phyloP scores from a whole-genome alignment of 2,888 invertebrate species.

The Margaritifera margaritifera region DNA sequence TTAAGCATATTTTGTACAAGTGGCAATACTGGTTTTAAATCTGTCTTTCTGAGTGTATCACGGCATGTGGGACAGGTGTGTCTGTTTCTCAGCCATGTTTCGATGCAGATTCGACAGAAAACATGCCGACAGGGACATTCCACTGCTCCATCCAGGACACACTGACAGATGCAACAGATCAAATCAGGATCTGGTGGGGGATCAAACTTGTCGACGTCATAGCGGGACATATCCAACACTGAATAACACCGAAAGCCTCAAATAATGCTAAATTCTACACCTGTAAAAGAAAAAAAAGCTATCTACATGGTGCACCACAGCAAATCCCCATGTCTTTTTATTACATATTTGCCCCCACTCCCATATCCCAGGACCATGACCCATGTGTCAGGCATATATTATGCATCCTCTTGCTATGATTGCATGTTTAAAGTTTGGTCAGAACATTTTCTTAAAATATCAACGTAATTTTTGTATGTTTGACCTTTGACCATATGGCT shows the following conservation, averaged over 20 bases:
- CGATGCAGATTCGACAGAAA: constrained; percentile 65
- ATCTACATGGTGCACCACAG: too few relatives aligned
- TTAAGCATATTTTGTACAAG: constrained; percentile 65
- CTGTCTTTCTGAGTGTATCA: constrained; percentile 30
- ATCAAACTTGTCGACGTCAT: constrained; percentile 66
- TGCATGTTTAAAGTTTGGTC: too few relatives aligned
- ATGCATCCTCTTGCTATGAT: too few relatives aligned
- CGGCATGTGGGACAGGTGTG: constrained; percentile 65
- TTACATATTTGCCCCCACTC: too few relatives aligned
- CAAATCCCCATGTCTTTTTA: too few relatives aligned
- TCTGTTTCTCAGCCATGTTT: constrained; percentile 52
- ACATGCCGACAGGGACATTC: constrained; percentile 69
- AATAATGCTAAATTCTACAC: too few relatives aligned
- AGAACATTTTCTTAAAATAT: too few relatives aligned
- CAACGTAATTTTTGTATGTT: too few relatives aligned
- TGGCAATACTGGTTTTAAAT: constrained; percentile 60
- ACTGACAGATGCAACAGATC: constrained; percentile 67
- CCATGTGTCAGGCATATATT: too few relatives aligned
- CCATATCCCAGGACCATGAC: too few relatives aligned
- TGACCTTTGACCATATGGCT: too few relatives aligned
- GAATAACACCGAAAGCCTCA: background rate
- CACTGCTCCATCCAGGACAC: constrained; percentile 61
- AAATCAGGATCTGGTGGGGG: constrained; percentile 63
- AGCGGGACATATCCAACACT: constrained; percentile 46
- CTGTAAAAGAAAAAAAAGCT: too few relatives aligned